Evolutionary conservation across 2,113 vertebrate species (phyloP).

Genomic region (Muscicapa adusta): DNA sequence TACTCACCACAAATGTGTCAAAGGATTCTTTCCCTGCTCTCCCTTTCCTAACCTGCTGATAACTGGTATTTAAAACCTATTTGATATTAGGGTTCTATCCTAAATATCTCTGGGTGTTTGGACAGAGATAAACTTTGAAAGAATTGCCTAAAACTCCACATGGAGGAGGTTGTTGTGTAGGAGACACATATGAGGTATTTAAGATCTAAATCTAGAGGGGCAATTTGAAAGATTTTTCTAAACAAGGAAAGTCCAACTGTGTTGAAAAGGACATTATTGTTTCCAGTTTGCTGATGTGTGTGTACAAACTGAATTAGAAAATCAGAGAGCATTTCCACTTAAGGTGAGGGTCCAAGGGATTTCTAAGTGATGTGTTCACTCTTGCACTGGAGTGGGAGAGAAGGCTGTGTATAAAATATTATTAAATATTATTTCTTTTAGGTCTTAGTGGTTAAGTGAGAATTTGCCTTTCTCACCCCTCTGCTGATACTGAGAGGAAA

Average conservation of each 20-base stretch:
- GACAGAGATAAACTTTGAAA: neutral
- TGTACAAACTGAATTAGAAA: neutral
- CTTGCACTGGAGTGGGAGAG: neutral
- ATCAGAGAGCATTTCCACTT: neutral
- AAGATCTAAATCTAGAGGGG: neutral
- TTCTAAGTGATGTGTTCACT: neutral
- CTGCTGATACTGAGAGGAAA: neutral
- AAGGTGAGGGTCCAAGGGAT: neutral
- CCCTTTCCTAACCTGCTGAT: neutral
- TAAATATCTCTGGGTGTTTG: neutral
- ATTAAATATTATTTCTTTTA: neutral
- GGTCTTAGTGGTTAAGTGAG: neutral
- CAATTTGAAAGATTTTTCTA: neutral
- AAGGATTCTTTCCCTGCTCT: neutral
- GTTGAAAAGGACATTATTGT: neutral
- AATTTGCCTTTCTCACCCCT: neutral
- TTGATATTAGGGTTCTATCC: neutral
- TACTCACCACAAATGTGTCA: neutral
- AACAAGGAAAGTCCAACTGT: neutral
- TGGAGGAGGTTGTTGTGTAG: fast-evolving
- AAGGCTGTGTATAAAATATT: neutral
- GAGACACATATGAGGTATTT: no score
- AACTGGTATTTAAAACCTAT: neutral
- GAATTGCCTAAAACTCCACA: neutral
- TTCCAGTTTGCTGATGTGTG: neutral